phyloP scores from a whole-genome alignment of 2,888 invertebrate genomes.

The Eurytoma adleriae region DNA sequence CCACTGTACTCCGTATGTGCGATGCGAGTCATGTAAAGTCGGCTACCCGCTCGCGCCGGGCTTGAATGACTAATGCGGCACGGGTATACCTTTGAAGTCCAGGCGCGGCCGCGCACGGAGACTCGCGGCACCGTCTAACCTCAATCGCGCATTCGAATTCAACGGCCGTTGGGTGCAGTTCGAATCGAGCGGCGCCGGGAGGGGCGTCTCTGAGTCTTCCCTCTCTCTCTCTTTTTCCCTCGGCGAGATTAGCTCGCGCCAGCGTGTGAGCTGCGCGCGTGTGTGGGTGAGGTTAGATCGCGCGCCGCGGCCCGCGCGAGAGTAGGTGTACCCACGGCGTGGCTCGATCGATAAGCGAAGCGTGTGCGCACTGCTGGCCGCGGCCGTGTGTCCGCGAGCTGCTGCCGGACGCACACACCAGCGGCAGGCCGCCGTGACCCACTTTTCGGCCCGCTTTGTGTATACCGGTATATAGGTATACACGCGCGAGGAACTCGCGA shows the following conservation, averaged over 20 bases:
- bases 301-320: neutral
- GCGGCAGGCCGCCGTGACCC: conserved; percentile 64
- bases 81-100: too few relatives aligned
- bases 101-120: too few relatives aligned
- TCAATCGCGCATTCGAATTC: conserved; percentile 56
- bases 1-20: too few relatives aligned
- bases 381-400: neutral
- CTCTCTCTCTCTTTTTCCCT: too few relatives aligned
- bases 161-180: neutral
- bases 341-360: conserved; percentile 74
- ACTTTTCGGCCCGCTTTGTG: conserved; percentile 60
- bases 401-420: neutral
- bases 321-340: conserved; percentile 60
- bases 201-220: too few relatives aligned
- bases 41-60: too few relatives aligned
- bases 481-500: neutral
- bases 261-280: neutral
- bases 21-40: too few relatives aligned
- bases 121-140: too few relatives aligned
- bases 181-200: neutral
- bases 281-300: conserved; percentile 8
- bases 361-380: conserved; percentile 66
- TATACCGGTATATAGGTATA: neutral
- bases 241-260: too few relatives aligned
- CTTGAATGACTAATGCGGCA: too few relatives aligned